phyloP scores from a whole-genome alignment of 1,140 invertebrate genomes.

The Delia radicum region DNA sequence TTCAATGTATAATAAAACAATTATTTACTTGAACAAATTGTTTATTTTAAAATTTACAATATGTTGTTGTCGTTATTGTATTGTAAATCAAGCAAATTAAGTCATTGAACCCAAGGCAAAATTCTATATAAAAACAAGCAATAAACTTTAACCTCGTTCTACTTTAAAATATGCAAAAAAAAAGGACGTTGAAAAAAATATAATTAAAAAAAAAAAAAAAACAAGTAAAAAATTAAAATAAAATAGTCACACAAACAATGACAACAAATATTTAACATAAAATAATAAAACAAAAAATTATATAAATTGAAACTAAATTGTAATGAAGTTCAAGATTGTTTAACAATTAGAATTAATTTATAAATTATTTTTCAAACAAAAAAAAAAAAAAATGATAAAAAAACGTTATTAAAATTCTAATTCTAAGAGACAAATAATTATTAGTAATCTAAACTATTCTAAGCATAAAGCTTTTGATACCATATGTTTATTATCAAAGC shows the following conservation, averaged over 20 bases:
- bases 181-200: background rate
- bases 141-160: background rate
- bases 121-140: background rate
- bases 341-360: background rate
- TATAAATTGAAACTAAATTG: background rate
- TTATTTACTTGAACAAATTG: background rate
- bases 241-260: too few relatives aligned
- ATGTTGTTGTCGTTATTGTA: background rate
- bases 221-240: background rate
- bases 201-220: background rate
- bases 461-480: background rate
- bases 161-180: background rate
- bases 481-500: background rate
- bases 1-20: background rate
- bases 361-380: background rate
- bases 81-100: conserved; percentile 3
- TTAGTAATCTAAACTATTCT: background rate
- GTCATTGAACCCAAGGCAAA: conserved; percentile 1
- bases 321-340: conserved; percentile 4
- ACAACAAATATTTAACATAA: too few relatives aligned
- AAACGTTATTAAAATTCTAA: background rate
- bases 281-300: too few relatives aligned
- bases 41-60: background rate
- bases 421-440: background rate
- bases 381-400: too few relatives aligned